Percentiles rank a stretch among this genome's conserved stretches.
Conservation (phyloP, 2,113 vertebrate species). For the Aphyosemion australe region DNA sequence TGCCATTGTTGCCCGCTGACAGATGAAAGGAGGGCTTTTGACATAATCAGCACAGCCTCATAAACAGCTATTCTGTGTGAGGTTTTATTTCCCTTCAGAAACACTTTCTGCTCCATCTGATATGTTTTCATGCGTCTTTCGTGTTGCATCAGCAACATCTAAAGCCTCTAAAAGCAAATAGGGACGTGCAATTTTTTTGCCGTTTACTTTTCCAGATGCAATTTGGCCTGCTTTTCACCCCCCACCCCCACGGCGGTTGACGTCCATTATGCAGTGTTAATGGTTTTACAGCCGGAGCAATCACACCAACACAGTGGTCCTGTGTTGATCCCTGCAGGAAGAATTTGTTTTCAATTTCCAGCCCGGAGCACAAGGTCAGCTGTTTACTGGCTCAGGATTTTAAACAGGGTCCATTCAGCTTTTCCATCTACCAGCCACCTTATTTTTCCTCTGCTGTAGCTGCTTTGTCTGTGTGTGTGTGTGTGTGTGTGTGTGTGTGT, state of each 20-base stretch:
- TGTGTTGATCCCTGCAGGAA: constrained; percentile 30
- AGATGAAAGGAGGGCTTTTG: constrained; percentile 55
- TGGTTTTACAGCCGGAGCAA: constrained; percentile 6
- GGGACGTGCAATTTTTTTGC: neutral
- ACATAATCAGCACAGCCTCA: constrained; percentile 69
- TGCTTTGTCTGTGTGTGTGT: neutral
- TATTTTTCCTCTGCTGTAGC: neutral
- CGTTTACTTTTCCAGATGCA: neutral
- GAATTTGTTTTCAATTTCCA: constrained; percentile 33
- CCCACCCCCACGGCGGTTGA: neutral
- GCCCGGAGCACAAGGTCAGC: constrained; percentile 27
- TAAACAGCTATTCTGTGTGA: constrained; percentile 37
- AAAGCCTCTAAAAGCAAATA: neutral
- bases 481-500: neutral
- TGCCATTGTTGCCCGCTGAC: constrained; percentile 13
- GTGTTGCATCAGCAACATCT: constrained; percentile 51
- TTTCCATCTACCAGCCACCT: constrained; percentile 23
- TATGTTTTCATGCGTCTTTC: constrained; percentile 27
- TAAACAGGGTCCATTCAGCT: constrained; percentile 16
- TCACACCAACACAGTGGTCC: constrained; percentile 9
- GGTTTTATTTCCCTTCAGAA: constrained; percentile 27
- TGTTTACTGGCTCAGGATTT: constrained; percentile 19
- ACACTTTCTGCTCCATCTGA: constrained; percentile 25
- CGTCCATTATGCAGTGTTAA: neutral
- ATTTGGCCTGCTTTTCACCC: no score